Evolutionary conservation across 1,140 invertebrate genomes (phyloP).

Genomic region (Zaprionus ghesquierei): DNA sequence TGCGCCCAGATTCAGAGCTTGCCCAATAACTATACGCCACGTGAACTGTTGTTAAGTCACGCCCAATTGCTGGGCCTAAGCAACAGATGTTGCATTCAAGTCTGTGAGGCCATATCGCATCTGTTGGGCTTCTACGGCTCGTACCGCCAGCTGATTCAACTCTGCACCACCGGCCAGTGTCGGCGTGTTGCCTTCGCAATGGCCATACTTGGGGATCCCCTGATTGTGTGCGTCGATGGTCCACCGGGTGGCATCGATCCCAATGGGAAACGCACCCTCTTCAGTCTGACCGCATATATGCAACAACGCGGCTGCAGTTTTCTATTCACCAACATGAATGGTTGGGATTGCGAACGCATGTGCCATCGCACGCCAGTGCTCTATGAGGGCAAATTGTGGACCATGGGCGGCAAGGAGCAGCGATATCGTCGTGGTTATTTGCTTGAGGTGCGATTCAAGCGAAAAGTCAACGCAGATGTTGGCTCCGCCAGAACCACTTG

Average conservation of each 20-base stretch:
- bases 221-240: constrained; percentile 48
- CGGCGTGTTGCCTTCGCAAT: constrained; percentile 94
- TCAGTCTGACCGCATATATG: constrained; percentile 85
- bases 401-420: constrained; percentile 86
- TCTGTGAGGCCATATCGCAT: constrained; percentile 33
- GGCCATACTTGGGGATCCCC: constrained; percentile 92
- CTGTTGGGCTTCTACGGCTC: constrained; percentile 43
- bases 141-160: constrained; percentile 2
- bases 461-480: constrained; percentile 54
- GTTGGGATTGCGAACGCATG: constrained; percentile 92
- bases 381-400: constrained; percentile 89
- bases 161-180: constrained; percentile 91
- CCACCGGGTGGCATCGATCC: constrained; percentile 92
- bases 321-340: constrained; percentile 89
- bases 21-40: constrained; percentile 40
- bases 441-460: constrained; percentile 64
- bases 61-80: constrained; percentile 32
- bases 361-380: constrained; percentile 92
- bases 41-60: constrained; percentile 33
- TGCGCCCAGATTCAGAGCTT: constrained; percentile 37
- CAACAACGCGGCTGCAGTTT: constrained; percentile 83
- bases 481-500: constrained; percentile 37
- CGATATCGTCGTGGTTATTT: constrained; percentile 79
- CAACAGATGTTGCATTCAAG: background rate
- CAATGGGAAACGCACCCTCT: constrained; percentile 89